Conservation (phyloP, 2,113 vertebrate species). For the Mesocricetus auratus region DNA sequence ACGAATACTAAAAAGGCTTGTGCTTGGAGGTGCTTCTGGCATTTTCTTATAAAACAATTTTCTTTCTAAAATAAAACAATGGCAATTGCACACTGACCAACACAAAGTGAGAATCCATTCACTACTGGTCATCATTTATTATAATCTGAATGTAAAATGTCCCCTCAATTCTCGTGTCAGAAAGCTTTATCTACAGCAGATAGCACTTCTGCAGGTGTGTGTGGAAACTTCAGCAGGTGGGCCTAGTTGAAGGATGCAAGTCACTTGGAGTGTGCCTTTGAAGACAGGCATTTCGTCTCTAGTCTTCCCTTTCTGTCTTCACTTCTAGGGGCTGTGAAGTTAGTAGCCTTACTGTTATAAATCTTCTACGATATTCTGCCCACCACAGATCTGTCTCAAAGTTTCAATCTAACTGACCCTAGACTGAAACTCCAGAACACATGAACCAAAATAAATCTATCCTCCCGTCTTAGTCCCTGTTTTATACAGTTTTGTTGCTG, state of each 20-base stretch:
- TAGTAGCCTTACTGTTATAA: neutral
- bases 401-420: neutral
- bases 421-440: neutral
- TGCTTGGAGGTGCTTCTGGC: constrained; percentile 37
- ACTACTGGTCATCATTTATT: neutral
- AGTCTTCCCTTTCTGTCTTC: neutral
- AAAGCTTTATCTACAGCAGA: neutral
- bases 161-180: neutral
- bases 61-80: constrained; percentile 31
- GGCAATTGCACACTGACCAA: neutral
- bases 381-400: neutral
- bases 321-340: neutral
- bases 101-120: constrained; percentile 17
- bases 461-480: neutral
- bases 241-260: neutral
- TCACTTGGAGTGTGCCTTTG: neutral
- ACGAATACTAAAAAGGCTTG: constrained; percentile 73
- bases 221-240: neutral
- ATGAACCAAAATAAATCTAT: neutral
- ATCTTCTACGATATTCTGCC: too few relatives aligned
- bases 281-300: neutral
- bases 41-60: constrained; percentile 48
- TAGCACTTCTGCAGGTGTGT: too few relatives aligned
- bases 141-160: neutral
- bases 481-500: neutral